phyloP scores from a whole-genome alignment of 2,113 vertebrate species.

The Felis catus region DNA sequence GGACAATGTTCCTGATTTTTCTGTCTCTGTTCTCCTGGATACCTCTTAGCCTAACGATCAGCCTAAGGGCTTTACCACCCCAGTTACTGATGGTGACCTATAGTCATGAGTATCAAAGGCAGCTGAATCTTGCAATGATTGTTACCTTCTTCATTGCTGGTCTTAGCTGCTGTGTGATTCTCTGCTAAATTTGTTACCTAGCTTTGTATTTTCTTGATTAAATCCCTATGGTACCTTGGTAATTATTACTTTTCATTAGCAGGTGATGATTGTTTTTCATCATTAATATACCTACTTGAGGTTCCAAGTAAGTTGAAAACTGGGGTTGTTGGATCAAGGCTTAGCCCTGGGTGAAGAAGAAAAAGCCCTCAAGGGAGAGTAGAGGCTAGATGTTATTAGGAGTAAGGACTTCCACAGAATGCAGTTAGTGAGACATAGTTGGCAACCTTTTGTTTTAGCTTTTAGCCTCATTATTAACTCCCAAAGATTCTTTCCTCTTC shows the following conservation, averaged over 20 bases:
- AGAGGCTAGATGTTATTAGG: not conserved
- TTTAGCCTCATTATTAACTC: not conserved
- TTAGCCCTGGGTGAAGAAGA: not conserved
- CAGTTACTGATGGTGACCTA: not conserved
- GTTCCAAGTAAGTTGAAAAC: not conserved
- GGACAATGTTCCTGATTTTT: not conserved
- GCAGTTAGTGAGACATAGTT: not conserved
- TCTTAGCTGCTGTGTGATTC: not conserved
- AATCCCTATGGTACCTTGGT: not conserved
- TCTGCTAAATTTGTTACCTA: not conserved
- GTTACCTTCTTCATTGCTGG: not conserved
- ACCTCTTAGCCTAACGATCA: not conserved
- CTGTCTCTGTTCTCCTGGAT: not conserved
- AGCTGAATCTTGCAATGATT: not conserved
- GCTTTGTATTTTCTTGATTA: constrained; percentile 37
- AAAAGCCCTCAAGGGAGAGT: not conserved
- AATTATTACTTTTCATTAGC: constrained; percentile 11
- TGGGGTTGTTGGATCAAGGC: not conserved
- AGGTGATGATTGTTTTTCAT: constrained; percentile 17
- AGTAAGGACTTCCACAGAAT: not conserved
- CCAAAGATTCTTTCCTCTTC: not conserved
- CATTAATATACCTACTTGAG: not conserved
- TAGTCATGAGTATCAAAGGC: not conserved
- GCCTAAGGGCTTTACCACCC: not conserved
- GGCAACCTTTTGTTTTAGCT: not conserved